These are phyloP conservation scores for Squalus acanthias DNA, from an alignment of 2,797 vertebrate genomes.

Conservation along the genomic window DNA sequence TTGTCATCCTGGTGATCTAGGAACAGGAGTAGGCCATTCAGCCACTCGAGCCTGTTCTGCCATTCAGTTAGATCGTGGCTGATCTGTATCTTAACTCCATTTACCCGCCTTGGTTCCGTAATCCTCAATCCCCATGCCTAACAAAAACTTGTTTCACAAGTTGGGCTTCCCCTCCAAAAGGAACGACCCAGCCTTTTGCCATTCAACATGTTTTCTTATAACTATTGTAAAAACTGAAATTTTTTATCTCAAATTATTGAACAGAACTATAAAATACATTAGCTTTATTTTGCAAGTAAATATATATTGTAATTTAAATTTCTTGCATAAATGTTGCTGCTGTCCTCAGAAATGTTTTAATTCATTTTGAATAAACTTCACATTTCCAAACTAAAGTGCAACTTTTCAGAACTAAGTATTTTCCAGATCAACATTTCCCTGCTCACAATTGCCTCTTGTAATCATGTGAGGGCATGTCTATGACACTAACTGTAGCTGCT, in stretches of 20 bases:
- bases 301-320: not conserved
- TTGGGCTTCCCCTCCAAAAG: not conserved
- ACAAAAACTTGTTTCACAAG: not conserved
- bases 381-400: slow-evolving; percentile 14
- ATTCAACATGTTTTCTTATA: not conserved
- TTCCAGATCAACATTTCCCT: not conserved
- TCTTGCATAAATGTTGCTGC: not conserved
- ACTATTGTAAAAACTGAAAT: not conserved
- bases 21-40: not conserved
- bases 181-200: not conserved
- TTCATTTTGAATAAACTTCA: not conserved
- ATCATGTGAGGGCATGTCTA: not conserved
- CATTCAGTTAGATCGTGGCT: not conserved
- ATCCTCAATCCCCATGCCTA: not conserved
- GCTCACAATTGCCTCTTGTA: not conserved
- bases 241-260: not conserved
- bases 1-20: not conserved
- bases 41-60: too few relatives aligned
- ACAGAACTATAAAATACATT: not conserved
- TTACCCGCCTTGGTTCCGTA: not conserved
- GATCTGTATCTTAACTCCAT: not conserved
- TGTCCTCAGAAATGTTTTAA: not conserved
- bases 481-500: not conserved
- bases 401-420: not conserved
- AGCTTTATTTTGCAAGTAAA: not conserved